Conservation (phyloP, 2,888 invertebrate species). For the Euphydryas editha region DNA sequence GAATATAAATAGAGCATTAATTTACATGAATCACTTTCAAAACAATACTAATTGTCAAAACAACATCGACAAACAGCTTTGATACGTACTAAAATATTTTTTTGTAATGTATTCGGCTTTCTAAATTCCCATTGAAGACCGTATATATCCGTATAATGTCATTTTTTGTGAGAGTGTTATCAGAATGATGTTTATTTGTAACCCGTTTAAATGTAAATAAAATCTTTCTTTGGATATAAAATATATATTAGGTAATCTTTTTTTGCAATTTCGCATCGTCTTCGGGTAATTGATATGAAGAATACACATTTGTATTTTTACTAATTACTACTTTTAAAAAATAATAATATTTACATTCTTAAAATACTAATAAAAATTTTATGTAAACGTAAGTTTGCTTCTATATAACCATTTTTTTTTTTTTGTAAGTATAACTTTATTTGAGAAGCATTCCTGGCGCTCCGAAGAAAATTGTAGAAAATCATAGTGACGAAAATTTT, state of each 20-base stretch:
- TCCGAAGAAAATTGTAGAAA: too few species aligned
- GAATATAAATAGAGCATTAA: conserved; percentile 1
- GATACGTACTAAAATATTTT: conserved; percentile 16
- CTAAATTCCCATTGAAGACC: neutral
- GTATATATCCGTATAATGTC: neutral
- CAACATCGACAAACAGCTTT: conserved; percentile 34
- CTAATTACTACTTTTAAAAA: too few species aligned
- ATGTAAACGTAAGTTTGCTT: too few species aligned
- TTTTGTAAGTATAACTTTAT: too few species aligned
- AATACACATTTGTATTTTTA: neutral
- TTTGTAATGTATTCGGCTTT: conserved; percentile 4
- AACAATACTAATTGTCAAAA: conserved; percentile 4
- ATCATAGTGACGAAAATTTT: too few species aligned
- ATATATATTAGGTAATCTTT: too few species aligned
- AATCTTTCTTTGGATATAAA: neutral
- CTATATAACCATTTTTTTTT: too few species aligned
- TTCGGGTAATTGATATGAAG: neutral
- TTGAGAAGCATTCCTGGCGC: too few species aligned
- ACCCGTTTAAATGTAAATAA: conserved; percentile 3
- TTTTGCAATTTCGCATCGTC: neutral
- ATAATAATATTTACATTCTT: too few species aligned
- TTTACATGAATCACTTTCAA: conserved; percentile 5
- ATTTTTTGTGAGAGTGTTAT: neutral
- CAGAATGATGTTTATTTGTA: neutral
- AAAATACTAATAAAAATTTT: neutral